Evolutionary conservation across 2,113 vertebrate genomes (phyloP).

Genomic region (Copsychus sechellarum): DNA sequence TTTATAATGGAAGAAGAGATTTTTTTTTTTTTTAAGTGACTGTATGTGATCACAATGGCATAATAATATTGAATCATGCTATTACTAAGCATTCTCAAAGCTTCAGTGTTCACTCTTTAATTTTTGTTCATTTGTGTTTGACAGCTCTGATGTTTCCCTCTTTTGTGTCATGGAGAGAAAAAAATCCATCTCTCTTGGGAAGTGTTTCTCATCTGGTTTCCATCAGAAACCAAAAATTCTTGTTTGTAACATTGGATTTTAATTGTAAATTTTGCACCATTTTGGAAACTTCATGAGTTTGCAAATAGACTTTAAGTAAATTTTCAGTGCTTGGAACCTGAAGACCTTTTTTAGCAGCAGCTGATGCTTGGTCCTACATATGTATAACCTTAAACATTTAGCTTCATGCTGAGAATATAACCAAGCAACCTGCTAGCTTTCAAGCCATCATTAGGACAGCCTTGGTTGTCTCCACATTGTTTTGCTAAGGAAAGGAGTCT

Average conservation of each 20-base stretch:
- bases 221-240: not conserved
- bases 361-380: not conserved
- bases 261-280: not conserved
- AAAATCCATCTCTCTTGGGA: not conserved
- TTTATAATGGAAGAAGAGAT: not conserved
- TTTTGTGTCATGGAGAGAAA: not conserved
- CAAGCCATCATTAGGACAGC: not conserved
- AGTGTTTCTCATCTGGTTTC: slow-evolving; percentile 6
- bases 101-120: not conserved
- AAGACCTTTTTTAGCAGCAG: not conserved
- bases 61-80: not conserved
- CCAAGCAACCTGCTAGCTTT: not conserved
- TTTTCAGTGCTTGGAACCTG: not conserved
- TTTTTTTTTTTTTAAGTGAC: not conserved
- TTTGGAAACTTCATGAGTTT: not conserved
- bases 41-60: not conserved
- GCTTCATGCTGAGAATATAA: not conserved
- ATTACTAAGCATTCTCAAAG: slow-evolving; percentile 16
- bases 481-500: not conserved
- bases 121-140: not conserved
- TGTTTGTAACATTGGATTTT: not conserved
- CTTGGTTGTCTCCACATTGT: not conserved
- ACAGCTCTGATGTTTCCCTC: not conserved
- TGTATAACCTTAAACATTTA: not conserved
- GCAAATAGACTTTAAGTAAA: not conserved